Evolutionary conservation across 2,888 invertebrate species (phyloP), one percentile per base, ranked within the genome.

Genomic region (Yponomeuta plumbellus): DNA sequence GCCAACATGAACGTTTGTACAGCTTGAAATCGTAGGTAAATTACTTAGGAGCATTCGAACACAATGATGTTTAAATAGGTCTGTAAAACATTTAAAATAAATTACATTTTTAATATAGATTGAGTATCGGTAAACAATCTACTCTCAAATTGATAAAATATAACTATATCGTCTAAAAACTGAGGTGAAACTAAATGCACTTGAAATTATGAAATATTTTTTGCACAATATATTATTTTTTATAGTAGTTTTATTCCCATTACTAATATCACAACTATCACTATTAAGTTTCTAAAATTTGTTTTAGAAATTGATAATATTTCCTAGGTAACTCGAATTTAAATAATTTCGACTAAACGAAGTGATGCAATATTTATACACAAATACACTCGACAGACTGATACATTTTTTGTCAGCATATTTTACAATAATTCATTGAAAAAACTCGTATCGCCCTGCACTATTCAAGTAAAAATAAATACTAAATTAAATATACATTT

Each of bases 251-350:
- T 70, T 71, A 76, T 76, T 74, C 76, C 13, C 13, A 52, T 73
- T 81, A 80, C 77, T 81, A 81, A 80, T 86, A 86, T 85, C 85
- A 85, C 86, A 84, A 79, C 84, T 82, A 84, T 81, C 75, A 78
- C 73, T 76, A 76, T 74, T 26, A 62, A 67, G 44, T 52, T 62
- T n/a, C 44, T 66, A 61, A 52, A 52, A 11, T 23, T 64, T 44
- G 11, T 64, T 52, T 52, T 52, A 52, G 44, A 52, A n/a, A 64
- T 64, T 61, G 39, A 44, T 39, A 40, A 40, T 63, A 63, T 40
- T 5, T 21, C 21, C 40, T 21, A 64, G 52, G 52, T 66, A 68
- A 67, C 64, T 20, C n/a, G 64, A 63, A 62, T 66, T 64, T 56
- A 40, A 52, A 52, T 34, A 59, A 26, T 34, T 57, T 61, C 61